Conservation (phyloP, 2,797 vertebrate genomes). For the Pipistrellus pipistrellus region DNA sequence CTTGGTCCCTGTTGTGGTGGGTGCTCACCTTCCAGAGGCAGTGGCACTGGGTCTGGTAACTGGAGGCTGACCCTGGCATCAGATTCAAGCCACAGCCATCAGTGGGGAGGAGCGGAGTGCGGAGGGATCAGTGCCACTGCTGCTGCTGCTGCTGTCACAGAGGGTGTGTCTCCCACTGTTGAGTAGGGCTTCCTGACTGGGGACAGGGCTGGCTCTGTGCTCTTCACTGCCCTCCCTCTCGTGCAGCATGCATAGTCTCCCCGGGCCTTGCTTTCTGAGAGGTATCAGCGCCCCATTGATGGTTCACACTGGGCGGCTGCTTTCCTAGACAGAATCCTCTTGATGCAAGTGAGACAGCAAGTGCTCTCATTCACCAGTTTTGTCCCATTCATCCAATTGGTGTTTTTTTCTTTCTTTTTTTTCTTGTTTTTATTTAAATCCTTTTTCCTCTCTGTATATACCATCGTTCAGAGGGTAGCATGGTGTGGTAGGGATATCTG, state of each 20-base stretch:
- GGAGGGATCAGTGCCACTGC: conserved; percentile 35
- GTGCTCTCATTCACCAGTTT: conserved; percentile 52
- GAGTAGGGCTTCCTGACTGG: not conserved
- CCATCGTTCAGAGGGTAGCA: not conserved
- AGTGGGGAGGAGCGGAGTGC: not conserved
- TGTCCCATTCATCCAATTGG: conserved; percentile 62
- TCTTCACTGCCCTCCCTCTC: too few relatives aligned
- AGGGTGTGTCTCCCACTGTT: conserved; percentile 73
- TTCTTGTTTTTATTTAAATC: conserved; percentile 20
- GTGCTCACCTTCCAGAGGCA: conserved; percentile 49
- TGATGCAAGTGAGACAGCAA: not conserved
- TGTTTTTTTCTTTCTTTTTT: conserved; percentile 14
- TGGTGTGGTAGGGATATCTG: not conserved
- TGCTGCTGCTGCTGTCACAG: conserved; percentile 67
- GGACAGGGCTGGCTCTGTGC: not conserved
- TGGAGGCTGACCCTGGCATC: conserved; percentile 72
- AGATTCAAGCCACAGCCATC: conserved; percentile 67
- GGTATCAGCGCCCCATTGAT: not conserved
- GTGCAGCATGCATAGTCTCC: not conserved
- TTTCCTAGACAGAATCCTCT: not conserved
- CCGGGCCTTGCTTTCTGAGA: conserved; percentile 68
- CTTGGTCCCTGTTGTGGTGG: not conserved
- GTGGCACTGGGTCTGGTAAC: conserved; percentile 74
- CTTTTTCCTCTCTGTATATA: conserved; percentile 11
- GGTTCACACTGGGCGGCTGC: not conserved